Conservation (phyloP, 2,888 invertebrate species). For the Nemurella pictetii region DNA sequence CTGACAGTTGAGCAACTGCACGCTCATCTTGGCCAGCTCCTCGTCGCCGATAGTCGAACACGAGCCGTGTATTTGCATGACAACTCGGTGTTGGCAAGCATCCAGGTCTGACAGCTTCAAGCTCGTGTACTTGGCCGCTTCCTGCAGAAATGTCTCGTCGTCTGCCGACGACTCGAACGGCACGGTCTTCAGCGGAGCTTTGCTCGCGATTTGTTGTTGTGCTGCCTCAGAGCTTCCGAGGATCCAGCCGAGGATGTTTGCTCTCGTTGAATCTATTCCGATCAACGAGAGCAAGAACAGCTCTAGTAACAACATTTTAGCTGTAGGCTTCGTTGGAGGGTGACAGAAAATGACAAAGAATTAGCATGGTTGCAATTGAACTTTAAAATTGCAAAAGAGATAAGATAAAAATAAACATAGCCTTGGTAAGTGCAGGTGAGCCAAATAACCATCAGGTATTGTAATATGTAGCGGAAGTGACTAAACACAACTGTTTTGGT, state of each 20-base stretch:
- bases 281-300: neutral
- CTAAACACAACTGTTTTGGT: too few species aligned
- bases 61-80: conserved; percentile 61
- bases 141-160: conserved; percentile 66
- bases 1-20: conserved; percentile 69
- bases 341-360: neutral
- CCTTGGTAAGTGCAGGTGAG: too few species aligned
- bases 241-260: neutral
- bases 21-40: conserved; percentile 66
- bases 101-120: conserved; percentile 62
- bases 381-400: neutral
- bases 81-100: conserved; percentile 66
- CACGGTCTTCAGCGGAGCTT: conserved; percentile 44
- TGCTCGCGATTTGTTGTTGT: neutral
- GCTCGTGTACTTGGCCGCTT: conserved; percentile 62
- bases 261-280: neutral
- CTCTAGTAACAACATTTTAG: neutral
- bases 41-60: conserved; percentile 66
- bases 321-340: neutral
- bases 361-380: neutral
- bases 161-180: conserved; percentile 59
- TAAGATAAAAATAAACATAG: neutral
- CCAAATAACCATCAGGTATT: too few species aligned
- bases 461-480: too few species aligned
- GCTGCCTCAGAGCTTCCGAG: neutral